Percentiles rank a stretch among this genome's conserved stretches.
Conservation (phyloP, 1,140 invertebrate genomes). For the Leptinotarsa texana region DNA sequence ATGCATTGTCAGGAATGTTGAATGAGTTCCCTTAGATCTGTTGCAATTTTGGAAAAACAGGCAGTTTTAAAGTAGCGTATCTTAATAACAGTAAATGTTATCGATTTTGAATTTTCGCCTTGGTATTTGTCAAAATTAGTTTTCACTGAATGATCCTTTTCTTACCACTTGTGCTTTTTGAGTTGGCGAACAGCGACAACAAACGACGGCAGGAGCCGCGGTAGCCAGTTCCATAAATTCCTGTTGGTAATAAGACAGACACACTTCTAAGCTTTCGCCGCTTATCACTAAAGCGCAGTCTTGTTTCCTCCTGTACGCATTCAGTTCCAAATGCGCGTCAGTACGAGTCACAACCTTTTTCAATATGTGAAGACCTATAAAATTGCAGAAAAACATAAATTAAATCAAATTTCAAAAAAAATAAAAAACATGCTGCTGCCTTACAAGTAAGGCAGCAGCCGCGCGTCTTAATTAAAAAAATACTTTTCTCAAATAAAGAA, state of each 20-base stretch:
- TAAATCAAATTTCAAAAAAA: neutral
- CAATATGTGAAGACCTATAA: constrained; percentile 71
- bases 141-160: too few relatives aligned
- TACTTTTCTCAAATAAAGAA: too few relatives aligned
- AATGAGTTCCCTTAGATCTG: too few relatives aligned
- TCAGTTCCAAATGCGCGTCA: constrained; percentile 91
- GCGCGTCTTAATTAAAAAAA: too few relatives aligned
- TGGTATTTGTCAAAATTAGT: too few relatives aligned
- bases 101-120: too few relatives aligned
- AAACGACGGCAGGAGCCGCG: constrained; percentile 91
- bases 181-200: constrained; percentile 96
- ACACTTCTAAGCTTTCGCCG: constrained; percentile 92
- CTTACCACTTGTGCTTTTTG: constrained; percentile 96
- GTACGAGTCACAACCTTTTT: constrained; percentile 75
- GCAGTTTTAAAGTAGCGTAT: too few relatives aligned
- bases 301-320: constrained; percentile 82
- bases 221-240: constrained; percentile 96
- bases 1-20: too few relatives aligned
- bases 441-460: too few relatives aligned
- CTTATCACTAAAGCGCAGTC: constrained; percentile 90
- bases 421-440: neutral
- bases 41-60: too few relatives aligned
- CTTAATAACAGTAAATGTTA: too few relatives aligned
- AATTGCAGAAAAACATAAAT: neutral
- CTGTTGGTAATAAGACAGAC: constrained; percentile 90